phyloP scores from a whole-genome alignment of 2,113 vertebrate species.

The Brachirus orientalis region DNA sequence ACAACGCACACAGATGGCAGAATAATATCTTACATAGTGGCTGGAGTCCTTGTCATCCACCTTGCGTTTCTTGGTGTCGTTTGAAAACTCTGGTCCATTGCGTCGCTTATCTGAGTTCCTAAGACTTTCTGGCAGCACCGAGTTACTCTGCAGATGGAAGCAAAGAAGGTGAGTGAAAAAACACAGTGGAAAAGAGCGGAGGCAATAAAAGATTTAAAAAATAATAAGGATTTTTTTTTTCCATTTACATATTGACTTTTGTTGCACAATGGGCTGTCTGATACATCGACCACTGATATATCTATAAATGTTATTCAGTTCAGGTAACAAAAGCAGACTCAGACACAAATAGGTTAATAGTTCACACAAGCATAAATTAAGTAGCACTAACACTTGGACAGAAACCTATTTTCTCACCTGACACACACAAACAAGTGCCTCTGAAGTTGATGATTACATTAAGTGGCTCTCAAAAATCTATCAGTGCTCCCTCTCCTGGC shows the following conservation, averaged over 20 bases:
- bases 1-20: not conserved
- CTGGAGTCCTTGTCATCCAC: constrained; percentile 93
- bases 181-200: not conserved
- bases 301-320: constrained; percentile 46
- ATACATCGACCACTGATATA: constrained; percentile 42
- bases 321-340: constrained; percentile 71
- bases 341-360: constrained; percentile 61
- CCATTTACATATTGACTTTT: constrained; percentile 8
- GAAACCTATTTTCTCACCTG: constrained; percentile 67
- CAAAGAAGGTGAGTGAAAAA: constrained; percentile 2
- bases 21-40: constrained; percentile 73
- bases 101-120: constrained; percentile 91
- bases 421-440: constrained; percentile 58
- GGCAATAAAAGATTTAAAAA: constrained; percentile 14
- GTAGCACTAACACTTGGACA: constrained; percentile 60
- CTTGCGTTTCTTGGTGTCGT: constrained; percentile 94
- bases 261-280: constrained; percentile 18
- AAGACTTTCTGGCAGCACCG: constrained; percentile 91
- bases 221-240: not conserved
- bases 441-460: constrained; percentile 75
- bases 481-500: constrained; percentile 71
- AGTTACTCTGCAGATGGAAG: constrained; percentile 87
- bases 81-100: constrained; percentile 88
- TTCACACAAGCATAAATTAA: constrained; percentile 60
- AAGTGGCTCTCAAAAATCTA: constrained; percentile 76